Conservation (phyloP, 2,797 vertebrate genomes). For the Cygnus olor region DNA sequence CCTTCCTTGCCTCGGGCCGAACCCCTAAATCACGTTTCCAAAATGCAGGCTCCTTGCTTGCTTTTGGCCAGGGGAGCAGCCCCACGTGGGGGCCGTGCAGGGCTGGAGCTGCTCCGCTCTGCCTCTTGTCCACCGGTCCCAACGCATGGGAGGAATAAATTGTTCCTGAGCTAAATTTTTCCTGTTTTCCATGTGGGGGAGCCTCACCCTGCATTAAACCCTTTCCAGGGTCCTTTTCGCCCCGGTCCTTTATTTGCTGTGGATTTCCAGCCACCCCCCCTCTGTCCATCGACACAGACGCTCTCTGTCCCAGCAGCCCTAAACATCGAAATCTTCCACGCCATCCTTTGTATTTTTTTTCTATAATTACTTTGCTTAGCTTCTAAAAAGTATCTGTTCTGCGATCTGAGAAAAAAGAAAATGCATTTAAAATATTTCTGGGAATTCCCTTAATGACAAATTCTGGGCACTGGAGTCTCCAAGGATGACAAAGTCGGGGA, state of each 20-base stretch:
- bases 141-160: not conserved
- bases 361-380: not conserved
- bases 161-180: not conserved
- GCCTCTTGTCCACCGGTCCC: not conserved
- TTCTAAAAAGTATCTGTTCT: not conserved
- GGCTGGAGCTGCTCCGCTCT: not conserved
- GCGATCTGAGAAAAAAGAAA: not conserved
- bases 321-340: not conserved
- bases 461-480: not conserved
- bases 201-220: not conserved
- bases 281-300: no score
- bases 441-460: not conserved
- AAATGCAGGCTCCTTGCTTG: accelerated
- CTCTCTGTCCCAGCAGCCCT: not conserved
- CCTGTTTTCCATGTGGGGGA: not conserved
- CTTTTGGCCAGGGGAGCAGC: not conserved
- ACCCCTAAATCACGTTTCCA: accelerated
- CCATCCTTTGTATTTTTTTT: not conserved
- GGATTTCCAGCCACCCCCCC: not conserved
- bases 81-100: no score
- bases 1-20: not conserved
- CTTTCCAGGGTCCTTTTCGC: not conserved
- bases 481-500: not conserved
- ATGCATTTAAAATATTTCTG: not conserved
- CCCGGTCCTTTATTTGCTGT: not conserved